A percentile compares a stretch with the other conserved stretches of the same genome.
Evolutionary conservation across 2,888 invertebrate genomes (phyloP).

Genomic region (Bombylius discolor): DNA sequence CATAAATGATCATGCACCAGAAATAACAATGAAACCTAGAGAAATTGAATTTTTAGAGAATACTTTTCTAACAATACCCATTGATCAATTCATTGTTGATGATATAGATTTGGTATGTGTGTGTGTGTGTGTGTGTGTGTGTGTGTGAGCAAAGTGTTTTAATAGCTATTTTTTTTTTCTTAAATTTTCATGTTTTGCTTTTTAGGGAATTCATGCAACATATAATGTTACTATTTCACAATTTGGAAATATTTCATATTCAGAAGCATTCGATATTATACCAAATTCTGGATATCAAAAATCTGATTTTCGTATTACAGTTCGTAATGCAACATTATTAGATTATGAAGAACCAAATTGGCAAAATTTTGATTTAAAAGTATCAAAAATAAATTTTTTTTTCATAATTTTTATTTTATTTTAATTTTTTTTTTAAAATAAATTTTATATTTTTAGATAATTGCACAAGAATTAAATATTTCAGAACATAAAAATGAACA

Average conservation of each 20-base stretch:
- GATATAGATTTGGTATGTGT: conserved; percentile 41
- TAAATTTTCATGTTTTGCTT: neutral
- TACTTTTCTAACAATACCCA: conserved; percentile 39
- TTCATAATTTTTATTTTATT: neutral
- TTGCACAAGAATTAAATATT: conserved; percentile 26
- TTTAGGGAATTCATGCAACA: conserved; percentile 46
- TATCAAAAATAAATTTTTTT: conserved; percentile 13
- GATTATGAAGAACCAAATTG: conserved; percentile 45
- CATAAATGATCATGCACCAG: conserved; percentile 54
- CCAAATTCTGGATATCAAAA: conserved; percentile 48
- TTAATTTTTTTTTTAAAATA: neutral
- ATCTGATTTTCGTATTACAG: conserved; percentile 44
- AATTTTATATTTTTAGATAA: conserved; percentile 22
- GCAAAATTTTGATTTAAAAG: conserved; percentile 36
- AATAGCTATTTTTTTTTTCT: no score
- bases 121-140: neutral
- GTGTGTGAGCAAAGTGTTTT: no score
- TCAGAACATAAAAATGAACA: conserved; percentile 29
- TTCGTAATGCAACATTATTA: conserved; percentile 40
- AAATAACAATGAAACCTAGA: conserved; percentile 34
- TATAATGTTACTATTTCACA: conserved; percentile 38
- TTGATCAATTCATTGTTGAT: conserved; percentile 40
- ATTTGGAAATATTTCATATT: conserved; percentile 20
- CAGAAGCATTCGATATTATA: conserved; percentile 45
- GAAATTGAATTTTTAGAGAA: conserved; percentile 40